Evolutionary conservation across 2,888 invertebrate species (phyloP), one percentile per base, ranked within the genome.

Genomic region (Aleiodes alternator): DNA sequence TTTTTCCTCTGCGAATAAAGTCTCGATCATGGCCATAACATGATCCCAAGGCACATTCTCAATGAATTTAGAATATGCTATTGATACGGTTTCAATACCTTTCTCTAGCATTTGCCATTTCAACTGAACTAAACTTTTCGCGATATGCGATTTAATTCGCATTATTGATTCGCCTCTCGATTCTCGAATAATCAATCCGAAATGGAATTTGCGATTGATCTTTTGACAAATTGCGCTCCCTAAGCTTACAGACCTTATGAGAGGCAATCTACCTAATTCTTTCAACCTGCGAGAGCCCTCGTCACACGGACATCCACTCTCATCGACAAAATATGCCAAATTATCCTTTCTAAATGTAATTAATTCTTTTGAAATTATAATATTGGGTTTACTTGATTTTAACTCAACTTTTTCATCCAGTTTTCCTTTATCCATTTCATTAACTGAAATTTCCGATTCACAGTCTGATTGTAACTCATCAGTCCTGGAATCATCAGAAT

Each of bases 311-410:
- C 23, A 23, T 23, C 23, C 23, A 23, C 23, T 23, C 23, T 23
- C 23, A 2, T 23, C 23, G 2, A 23, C n/a, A 59, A 73, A 73
- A 57, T 73, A 69, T 12, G 48, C 50, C 6, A 69, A 56, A 50
- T 69, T 76, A n/a, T 73, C 73, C 9, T 38, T 64, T n/a, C 73
- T 34, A 48, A 48, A 72, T 16, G 50, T 29, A 14, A 76, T 53
- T 50, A 43, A 34, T 11, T 74, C 69, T 71, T 69, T 73, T 6
- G 51, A 34, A 16, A 50, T 8, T 8, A 55, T 9, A 9, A 69
- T n/a, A 16, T 31, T 50, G 7, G 59, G 16, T 16, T 14, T 51
- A 7, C 16, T 3, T 14, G 34, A 51, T 11, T 57, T 53, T 4
- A 9, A 4, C 51, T 59, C 12, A 55, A 29, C 23, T 23, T 23